Percentiles rank a stretch among this genome's conserved stretches.
Conservation (phyloP, 2,888 invertebrate species). For the Oxyteleia sp. region DNA sequence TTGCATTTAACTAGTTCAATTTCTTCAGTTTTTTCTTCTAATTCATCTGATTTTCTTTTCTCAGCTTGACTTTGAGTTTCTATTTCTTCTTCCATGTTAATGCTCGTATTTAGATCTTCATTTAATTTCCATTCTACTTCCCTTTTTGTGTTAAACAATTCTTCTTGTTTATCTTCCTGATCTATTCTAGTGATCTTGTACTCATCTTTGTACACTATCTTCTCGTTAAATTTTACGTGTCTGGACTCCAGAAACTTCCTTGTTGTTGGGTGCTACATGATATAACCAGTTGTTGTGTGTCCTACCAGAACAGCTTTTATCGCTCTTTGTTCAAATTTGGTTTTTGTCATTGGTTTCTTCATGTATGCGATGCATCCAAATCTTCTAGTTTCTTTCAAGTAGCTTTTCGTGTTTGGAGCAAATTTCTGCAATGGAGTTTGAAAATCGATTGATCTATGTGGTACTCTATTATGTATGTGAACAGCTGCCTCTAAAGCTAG, state of each 20-base stretch:
- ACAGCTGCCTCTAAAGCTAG: constrained; percentile 4
- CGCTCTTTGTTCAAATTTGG: constrained; percentile 61
- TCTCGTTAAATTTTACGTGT: constrained; percentile 50
- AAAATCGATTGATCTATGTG: constrained; percentile 26
- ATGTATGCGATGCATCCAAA: constrained; percentile 66
- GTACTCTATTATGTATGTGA: neutral
- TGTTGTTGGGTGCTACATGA: constrained; percentile 62
- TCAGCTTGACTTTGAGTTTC: neutral
- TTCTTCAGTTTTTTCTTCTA: constrained; percentile 6
- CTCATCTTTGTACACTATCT: constrained; percentile 19
- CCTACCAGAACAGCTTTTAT: constrained; percentile 62
- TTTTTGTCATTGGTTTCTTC: constrained; percentile 9
- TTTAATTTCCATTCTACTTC: neutral
- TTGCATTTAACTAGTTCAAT: neutral
- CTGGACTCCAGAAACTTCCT: constrained; percentile 50
- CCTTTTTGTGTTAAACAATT: constrained; percentile 51
- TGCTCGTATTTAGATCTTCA: neutral
- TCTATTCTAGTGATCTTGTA: neutral
- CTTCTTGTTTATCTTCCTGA: too few species aligned
- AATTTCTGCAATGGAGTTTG: constrained; percentile 63
- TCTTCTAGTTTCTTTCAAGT: too few species aligned
- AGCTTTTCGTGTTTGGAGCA: neutral
- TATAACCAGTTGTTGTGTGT: constrained; percentile 67
- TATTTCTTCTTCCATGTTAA: neutral
- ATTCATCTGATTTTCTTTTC: neutral